These are phyloP conservation scores for Mesochorus sp. DNA, from an alignment of 2,888 invertebrate species.

Conservation along the genomic window DNA sequence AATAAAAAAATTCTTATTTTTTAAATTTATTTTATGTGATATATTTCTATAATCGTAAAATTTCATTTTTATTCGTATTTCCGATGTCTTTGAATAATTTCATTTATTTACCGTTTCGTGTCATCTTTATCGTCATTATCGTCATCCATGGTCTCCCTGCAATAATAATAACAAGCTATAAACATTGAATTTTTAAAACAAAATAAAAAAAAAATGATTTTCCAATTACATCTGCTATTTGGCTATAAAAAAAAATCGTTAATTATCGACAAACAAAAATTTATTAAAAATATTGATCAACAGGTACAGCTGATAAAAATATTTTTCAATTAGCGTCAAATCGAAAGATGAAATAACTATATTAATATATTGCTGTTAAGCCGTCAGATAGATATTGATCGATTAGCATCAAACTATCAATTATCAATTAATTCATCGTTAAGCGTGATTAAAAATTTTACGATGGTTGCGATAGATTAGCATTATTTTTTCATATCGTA, in stretches of 20 bases:
- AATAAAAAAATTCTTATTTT: no score
- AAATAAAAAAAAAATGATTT: background rate
- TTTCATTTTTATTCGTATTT: no score
- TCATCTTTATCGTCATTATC: constrained; percentile 93
- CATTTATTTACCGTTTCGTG: constrained; percentile 87
- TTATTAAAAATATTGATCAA: no score
- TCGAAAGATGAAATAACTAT: no score
- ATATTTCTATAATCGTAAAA: no score
- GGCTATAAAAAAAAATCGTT: no score
- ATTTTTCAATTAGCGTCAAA: no score
- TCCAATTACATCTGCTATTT: no score
- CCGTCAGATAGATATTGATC: background rate
- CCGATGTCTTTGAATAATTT: no score
- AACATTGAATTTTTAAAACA: background rate
- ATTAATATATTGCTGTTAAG: background rate
- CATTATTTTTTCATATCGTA: background rate
- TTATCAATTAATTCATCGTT: background rate
- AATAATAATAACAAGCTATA: constrained; percentile 65
- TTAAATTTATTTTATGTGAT: no score
- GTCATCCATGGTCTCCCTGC: constrained; percentile 88
- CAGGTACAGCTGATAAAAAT: no score
- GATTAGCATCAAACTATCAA: no score
- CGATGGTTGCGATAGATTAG: background rate
- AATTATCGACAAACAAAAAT: background rate
- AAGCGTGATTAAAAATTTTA: background rate